Evolutionary conservation across 2,888 invertebrate genomes (phyloP).

Genomic region (Portevinia maculata): DNA sequence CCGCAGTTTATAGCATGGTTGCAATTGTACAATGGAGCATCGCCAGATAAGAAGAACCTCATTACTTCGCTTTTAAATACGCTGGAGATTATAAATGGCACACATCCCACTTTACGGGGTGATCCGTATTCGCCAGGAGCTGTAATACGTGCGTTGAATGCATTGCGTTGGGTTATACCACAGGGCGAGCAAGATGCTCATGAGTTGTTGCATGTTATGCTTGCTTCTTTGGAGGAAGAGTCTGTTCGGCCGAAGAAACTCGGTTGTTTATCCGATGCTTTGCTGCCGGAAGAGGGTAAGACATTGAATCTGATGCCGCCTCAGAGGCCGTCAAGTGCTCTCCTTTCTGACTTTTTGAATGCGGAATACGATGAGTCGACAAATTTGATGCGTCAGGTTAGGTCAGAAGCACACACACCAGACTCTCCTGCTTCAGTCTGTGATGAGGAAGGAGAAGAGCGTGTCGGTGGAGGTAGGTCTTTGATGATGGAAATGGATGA

Average conservation of each 20-base stretch:
- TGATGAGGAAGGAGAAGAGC: slow-evolving; percentile 78
- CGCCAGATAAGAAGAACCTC: slow-evolving; percentile 87
- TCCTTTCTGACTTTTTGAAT: slow-evolving; percentile 82
- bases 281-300: slow-evolving; percentile 84
- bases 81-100: slow-evolving; percentile 89
- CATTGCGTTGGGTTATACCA: slow-evolving; percentile 93
- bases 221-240: slow-evolving; percentile 96
- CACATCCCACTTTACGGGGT: slow-evolving; percentile 86
- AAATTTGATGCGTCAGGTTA: slow-evolving; percentile 80
- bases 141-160: slow-evolving; percentile 88
- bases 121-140: slow-evolving; percentile 86
- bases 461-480: slow-evolving; percentile 56
- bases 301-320: slow-evolving; percentile 68
- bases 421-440: slow-evolving; percentile 82
- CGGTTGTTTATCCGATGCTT: slow-evolving; percentile 90
- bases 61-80: slow-evolving; percentile 89
- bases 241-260: slow-evolving; percentile 82
- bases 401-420: slow-evolving; percentile 82
- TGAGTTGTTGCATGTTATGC: slow-evolving; percentile 94
- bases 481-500: slow-evolving; percentile 75
- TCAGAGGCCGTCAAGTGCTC: slow-evolving; percentile 84
- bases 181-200: slow-evolving; percentile 98
- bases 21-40: slow-evolving; percentile 85
- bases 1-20: slow-evolving; percentile 93
- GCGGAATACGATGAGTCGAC: slow-evolving; percentile 82